Conservation (phyloP, 2,797 vertebrate genomes). For the Ambastaia sidthimunki region DNA sequence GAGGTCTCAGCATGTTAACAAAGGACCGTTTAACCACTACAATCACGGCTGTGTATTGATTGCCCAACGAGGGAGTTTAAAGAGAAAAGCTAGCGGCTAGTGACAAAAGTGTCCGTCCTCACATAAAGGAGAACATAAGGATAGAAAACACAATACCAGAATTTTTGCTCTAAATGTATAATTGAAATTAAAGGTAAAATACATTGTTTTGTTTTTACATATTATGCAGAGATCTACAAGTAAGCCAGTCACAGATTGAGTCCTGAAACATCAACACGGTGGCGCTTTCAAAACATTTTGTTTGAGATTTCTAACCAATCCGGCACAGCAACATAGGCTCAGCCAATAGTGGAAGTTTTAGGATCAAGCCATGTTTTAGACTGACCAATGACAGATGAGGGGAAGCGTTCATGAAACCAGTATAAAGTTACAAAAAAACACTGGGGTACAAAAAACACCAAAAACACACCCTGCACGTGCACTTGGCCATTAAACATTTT, state of each 20-base stretch:
- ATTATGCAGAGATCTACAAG: neutral
- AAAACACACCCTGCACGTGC: neutral
- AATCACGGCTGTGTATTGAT: conserved; percentile 34
- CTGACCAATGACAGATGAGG: neutral
- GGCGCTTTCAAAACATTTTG: too few relatives aligned
- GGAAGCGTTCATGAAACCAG: neutral
- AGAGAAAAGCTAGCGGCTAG: conserved; percentile 1
- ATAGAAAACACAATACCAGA: conserved; percentile 10
- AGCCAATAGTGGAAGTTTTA: neutral
- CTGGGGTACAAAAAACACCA: neutral
- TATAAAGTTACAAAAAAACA: neutral
- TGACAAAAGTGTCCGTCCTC: conserved; percentile 2
- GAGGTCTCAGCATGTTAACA: conserved; percentile 39
- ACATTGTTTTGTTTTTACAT: neutral
- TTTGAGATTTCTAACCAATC: neutral
- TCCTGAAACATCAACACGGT: too few relatives aligned
- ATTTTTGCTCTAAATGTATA: neutral
- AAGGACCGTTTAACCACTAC: conserved; percentile 41
- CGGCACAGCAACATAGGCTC: neutral
- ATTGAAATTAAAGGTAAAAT: neutral
- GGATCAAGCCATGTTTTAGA: neutral
- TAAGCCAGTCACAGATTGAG: neutral
- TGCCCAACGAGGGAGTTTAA: conserved; percentile 29
- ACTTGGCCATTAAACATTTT: conserved; percentile 30
- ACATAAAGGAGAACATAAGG: neutral